Conservation (phyloP, 2,888 invertebrate species). For the Ophioninae sp. region DNA sequence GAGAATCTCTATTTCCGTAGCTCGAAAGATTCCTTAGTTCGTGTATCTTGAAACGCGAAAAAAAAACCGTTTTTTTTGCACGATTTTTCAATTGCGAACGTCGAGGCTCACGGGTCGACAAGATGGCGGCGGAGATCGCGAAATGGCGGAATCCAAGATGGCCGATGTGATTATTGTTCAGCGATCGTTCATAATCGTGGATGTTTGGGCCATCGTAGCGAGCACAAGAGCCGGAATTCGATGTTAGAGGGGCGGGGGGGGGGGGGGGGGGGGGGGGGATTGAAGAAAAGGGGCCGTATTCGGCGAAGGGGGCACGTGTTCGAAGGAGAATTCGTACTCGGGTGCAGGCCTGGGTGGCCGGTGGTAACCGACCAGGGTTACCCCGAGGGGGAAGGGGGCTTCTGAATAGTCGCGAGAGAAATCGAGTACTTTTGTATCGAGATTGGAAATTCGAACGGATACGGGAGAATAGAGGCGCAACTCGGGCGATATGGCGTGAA, state of each 20-base stretch:
- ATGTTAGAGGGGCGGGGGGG: not conserved
- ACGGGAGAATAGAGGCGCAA: slow-evolving; percentile 22
- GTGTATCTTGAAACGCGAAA: not conserved
- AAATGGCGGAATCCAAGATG: not conserved
- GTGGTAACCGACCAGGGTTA: slow-evolving; percentile 10
- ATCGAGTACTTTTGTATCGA: slow-evolving; percentile 40
- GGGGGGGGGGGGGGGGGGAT: not conserved
- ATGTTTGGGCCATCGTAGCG: not conserved
- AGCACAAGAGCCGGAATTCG: not conserved
- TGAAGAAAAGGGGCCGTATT: no score
- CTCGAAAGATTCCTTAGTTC: no score
- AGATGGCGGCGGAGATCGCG: not conserved
- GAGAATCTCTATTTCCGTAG: not conserved
- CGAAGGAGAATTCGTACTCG: no score
- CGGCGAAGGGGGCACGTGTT: no score
- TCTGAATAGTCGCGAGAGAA: slow-evolving; percentile 48
- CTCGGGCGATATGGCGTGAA: slow-evolving; percentile 63
- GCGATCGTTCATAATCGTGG: not conserved
- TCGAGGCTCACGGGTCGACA: not conserved
- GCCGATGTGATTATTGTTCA: not conserved
- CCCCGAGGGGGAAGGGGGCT: slow-evolving; percentile 5
- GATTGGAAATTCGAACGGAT: slow-evolving; percentile 55
- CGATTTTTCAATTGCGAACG: not conserved
- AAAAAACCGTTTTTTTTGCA: not conserved
- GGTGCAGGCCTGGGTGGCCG: not conserved